Percentiles rank a stretch among this genome's conserved stretches.
phyloP scores from a whole-genome alignment of 2,113 vertebrate genomes.

The Cephalopterus ornatus region DNA sequence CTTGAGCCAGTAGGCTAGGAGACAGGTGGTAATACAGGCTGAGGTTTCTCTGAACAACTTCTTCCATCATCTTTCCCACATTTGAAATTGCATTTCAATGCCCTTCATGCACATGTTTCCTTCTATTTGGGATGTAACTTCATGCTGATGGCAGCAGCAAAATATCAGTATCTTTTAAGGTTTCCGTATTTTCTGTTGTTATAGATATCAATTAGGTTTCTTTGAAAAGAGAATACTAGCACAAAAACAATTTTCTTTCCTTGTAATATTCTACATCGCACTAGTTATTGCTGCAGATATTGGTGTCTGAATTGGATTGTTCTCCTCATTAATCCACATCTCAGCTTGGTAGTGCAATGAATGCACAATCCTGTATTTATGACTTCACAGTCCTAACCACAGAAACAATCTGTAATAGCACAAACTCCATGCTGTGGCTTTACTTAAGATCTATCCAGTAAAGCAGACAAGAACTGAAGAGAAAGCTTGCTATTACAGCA shows the following conservation, averaged over 20 bases:
- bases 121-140: not conserved
- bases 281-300: not conserved
- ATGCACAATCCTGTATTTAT: not conserved
- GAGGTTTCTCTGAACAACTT: not conserved
- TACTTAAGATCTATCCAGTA: not conserved
- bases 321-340: constrained; percentile 1
- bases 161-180: not conserved
- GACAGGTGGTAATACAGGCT: not conserved
- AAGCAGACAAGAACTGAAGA: not conserved
- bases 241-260: not conserved
- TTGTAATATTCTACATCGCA: not conserved
- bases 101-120: not conserved
- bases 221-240: not conserved
- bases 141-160: not conserved
- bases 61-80: not conserved
- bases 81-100: not conserved
- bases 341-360: not conserved
- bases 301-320: not conserved
- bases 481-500: not conserved
- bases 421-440: not conserved
- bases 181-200: not conserved
- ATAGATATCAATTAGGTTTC: not conserved
- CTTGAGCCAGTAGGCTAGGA: not conserved
- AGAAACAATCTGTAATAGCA: not conserved
- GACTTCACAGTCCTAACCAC: not conserved